Evolutionary conservation across 1,140 invertebrate genomes (phyloP).

Genomic region (Habropoda laboriosa): DNA sequence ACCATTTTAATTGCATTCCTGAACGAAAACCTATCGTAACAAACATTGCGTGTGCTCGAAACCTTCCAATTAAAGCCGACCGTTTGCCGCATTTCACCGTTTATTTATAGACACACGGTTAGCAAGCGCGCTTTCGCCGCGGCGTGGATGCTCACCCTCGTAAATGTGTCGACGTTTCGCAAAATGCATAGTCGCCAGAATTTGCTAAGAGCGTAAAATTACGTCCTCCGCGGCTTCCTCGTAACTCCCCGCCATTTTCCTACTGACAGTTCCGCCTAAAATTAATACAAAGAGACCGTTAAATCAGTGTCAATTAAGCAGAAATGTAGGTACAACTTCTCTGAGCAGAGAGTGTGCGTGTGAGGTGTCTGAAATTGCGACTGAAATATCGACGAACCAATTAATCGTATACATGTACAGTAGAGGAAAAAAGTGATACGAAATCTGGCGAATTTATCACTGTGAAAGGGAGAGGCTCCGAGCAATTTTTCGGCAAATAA

Average conservation of each 20-base stretch:
- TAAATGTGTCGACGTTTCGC: slow-evolving; percentile 69
- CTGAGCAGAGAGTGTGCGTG: too few relatives aligned
- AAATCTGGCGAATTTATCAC: neutral
- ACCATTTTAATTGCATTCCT: slow-evolving; percentile 71
- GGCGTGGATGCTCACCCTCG: slow-evolving; percentile 67
- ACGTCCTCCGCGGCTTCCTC: slow-evolving; percentile 53
- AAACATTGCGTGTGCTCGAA: slow-evolving; percentile 69
- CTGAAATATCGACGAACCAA: too few relatives aligned
- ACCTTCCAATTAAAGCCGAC: slow-evolving; percentile 73
- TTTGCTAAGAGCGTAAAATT: slow-evolving; percentile 66
- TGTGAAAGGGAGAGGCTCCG: neutral
- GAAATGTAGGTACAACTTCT: neutral
- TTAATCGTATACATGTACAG: slow-evolving; percentile 21
- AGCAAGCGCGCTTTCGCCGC: slow-evolving; percentile 65
- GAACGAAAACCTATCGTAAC: slow-evolving; percentile 69
- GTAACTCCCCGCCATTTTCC: slow-evolving; percentile 42
- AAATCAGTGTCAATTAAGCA: slow-evolving; percentile 61
- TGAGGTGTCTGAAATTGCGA: too few relatives aligned
- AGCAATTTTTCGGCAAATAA: slow-evolving; percentile 23
- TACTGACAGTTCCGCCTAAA: slow-evolving; percentile 57
- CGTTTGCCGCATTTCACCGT: slow-evolving; percentile 71
- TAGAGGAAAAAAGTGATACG: neutral
- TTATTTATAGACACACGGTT: slow-evolving; percentile 67
- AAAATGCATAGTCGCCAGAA: slow-evolving; percentile 68
- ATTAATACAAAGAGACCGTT: slow-evolving; percentile 56